Evolutionary conservation across 2,888 invertebrate genomes (phyloP), one percentile per base, ranked within the genome.

Genomic region (Oscheius onirici): DNA sequence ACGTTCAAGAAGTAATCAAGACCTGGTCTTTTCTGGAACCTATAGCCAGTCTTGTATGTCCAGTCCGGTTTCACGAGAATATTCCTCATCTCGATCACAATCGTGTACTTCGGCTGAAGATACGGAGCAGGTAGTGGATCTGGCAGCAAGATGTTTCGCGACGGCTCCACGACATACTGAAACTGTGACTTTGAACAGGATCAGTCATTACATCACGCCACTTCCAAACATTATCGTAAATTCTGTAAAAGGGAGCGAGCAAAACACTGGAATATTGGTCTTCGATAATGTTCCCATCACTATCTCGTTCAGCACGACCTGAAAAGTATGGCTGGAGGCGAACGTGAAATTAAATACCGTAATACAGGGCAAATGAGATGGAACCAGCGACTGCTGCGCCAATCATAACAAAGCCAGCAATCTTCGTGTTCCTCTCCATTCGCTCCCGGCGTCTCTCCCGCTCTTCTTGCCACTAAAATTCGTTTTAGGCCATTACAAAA

Each of bases 1-100:
- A 94, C 92, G 86, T 95, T 93, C 22, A 99, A 90, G 88, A 99
- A 95, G 84, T 94, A 93, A 87, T 97, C 96, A 0, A 99, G 92
- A 43, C 95, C 96, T 0, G 97, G 97, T 57, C 99, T 92, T 89
- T 97, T 99, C 90, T 97, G 96, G 89, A 97, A 99, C 82, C 97
- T 92, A 96, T 86, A 83, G 43, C 86, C 86, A 34, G 83, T 84
- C 71, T 82, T 87, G 73, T 87, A 86, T 43, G 96, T 96, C 97
- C 99, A 99, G 88, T 97, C 97, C 0, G 99, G 97, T 89, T 97
- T 95, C 15, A 97, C 94, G 11, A 99, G 90, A 11, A 99, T 92
- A 87, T 96, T 97, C 44, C 94, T 97, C 90, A 99, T 92, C 90
- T 99, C 99, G 71, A 99, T 89, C 41, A 97, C 93, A 26, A 99